Evolutionary conservation across 1,140 invertebrate genomes (phyloP).

Genomic region (Adelges cooleyi): DNA sequence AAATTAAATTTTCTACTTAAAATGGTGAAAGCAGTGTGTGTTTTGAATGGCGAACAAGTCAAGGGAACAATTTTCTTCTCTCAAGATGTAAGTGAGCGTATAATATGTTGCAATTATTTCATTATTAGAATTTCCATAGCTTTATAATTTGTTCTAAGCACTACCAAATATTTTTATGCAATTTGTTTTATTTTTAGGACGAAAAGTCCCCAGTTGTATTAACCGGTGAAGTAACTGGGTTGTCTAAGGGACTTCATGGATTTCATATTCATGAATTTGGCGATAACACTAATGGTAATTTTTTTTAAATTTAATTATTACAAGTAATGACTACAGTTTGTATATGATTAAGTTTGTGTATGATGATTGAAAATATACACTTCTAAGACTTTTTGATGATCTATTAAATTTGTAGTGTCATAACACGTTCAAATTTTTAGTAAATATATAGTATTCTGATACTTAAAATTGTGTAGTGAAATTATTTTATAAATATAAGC

Average conservation of each 20-base stretch:
- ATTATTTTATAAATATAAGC: too few species aligned
- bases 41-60: conserved; percentile 64
- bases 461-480: too few species aligned
- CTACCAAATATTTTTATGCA: not conserved
- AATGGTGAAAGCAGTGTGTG: conserved; percentile 66
- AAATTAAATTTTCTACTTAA: too few species aligned
- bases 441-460: too few species aligned
- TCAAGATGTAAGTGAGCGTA: conserved; percentile 55
- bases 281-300: conserved; percentile 78
- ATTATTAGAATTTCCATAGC: too few species aligned
- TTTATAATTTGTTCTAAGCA: too few species aligned
- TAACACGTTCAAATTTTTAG: too few species aligned
- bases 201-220: conserved; percentile 48
- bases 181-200: conserved; percentile 38
- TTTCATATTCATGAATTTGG: conserved; percentile 98
- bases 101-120: not conserved
- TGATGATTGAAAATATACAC: too few species aligned
- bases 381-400: too few species aligned
- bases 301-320: not conserved
- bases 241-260: conserved; percentile 64
- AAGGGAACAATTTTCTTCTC: conserved; percentile 67
- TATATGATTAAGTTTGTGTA: too few species aligned
- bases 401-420: too few species aligned
- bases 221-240: conserved; percentile 56
- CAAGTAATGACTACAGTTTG: too few species aligned